A percentile compares a stretch with the other conserved stretches of the same genome.
Evolutionary conservation across 2,888 invertebrate species (phyloP).

Genomic region (Leptogaster cylindrica): DNA sequence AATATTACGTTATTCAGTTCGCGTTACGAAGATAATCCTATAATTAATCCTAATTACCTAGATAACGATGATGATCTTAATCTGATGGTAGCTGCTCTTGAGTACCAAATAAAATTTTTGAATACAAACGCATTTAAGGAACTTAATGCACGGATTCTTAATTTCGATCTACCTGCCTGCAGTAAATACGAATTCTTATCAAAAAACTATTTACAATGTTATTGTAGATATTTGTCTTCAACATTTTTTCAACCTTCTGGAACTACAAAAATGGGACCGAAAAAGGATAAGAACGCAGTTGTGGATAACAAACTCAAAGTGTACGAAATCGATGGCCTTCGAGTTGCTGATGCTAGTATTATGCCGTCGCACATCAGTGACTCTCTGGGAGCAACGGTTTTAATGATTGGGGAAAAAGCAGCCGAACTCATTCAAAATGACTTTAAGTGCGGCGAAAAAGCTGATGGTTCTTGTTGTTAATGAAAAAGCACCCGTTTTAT

Average conservation of each 20-base stretch:
- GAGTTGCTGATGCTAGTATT: constrained; percentile 82
- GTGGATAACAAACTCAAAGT: constrained; percentile 74
- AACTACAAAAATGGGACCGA: constrained; percentile 81
- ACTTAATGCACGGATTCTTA: not conserved
- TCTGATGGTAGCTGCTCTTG: not conserved
- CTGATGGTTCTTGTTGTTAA: too few relatives aligned
- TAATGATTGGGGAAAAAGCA: constrained; percentile 86
- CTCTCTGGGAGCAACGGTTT: constrained; percentile 81
- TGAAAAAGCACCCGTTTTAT: too few relatives aligned
- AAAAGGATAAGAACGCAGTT: constrained; percentile 67
- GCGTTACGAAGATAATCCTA: constrained; percentile 67
- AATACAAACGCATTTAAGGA: not conserved
- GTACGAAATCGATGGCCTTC: constrained; percentile 70
- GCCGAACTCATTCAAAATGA: constrained; percentile 85
- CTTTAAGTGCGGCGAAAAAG: too few relatives aligned
- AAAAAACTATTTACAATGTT: not conserved
- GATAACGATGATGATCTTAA: constrained; percentile 64
- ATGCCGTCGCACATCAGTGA: constrained; percentile 82
- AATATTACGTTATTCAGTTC: constrained; percentile 64
- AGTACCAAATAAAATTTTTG: not conserved
- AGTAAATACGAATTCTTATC: not conserved
- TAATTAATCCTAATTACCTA: constrained; percentile 71
- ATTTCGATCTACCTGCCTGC: not conserved
- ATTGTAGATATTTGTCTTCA: not conserved
- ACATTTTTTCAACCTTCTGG: constrained; percentile 59